phyloP scores from a whole-genome alignment of 1,140 invertebrate genomes.

The Saccostrea echinata region DNA sequence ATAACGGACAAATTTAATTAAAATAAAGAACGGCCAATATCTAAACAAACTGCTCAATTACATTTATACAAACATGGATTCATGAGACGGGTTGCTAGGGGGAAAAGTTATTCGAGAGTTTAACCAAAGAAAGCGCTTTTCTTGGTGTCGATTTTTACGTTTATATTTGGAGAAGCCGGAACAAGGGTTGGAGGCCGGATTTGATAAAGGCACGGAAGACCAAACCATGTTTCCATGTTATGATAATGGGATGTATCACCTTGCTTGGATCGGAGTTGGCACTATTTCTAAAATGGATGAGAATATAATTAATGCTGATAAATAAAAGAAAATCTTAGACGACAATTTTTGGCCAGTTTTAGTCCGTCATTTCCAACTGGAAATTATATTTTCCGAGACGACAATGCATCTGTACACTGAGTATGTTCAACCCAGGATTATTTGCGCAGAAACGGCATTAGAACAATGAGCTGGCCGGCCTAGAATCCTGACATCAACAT shows the following conservation, averaged over 20 bases:
- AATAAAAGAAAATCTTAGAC: background rate
- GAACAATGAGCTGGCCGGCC: background rate
- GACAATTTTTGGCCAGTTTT: constrained; percentile 5
- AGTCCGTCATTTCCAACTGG: background rate
- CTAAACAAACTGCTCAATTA: no score
- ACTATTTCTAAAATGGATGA: background rate
- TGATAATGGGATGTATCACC: background rate
- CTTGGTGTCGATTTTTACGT: background rate
- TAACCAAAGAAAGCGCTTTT: no score
- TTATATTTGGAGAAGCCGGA: constrained; percentile 6
- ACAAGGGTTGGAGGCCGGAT: background rate
- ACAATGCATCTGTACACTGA: background rate
- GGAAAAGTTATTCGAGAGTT: no score
- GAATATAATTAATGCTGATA: background rate
- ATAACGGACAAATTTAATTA: no score
- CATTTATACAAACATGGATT: no score
- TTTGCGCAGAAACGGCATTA: background rate
- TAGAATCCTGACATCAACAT: constrained; percentile 7
- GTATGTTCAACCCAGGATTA: background rate
- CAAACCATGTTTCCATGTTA: constrained; percentile 3
- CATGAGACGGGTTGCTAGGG: no score
- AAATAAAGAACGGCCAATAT: no score
- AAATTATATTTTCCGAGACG: no score
- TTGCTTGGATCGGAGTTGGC: background rate
- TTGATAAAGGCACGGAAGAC: background rate